These are phyloP conservation scores for Thunnus albacares DNA, from an alignment of 2,797 vertebrate species.

Conservation along the genomic window DNA sequence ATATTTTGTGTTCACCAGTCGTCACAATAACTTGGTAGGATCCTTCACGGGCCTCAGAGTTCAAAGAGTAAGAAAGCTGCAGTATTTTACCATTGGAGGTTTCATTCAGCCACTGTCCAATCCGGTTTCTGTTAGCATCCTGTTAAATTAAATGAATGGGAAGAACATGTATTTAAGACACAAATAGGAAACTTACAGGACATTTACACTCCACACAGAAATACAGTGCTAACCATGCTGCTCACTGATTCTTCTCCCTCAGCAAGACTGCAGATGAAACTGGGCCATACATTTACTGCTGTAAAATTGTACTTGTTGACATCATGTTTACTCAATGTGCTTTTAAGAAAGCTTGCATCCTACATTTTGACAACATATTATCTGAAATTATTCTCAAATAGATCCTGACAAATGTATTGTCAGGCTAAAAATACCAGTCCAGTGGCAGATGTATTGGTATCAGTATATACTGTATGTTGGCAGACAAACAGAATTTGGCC, in stretches of 20 bases:
- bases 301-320: not conserved
- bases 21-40: constrained; percentile 66
- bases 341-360: not conserved
- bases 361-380: not conserved
- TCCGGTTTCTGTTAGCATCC: constrained; percentile 79
- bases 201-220: not conserved
- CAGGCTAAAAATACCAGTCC: not conserved
- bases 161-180: not conserved
- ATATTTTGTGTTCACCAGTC: not conserved
- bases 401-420: not conserved
- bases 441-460: not conserved
- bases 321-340: not conserved
- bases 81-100: constrained; percentile 74
- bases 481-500: not conserved
- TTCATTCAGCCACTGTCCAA: constrained; percentile 84
- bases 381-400: not conserved
- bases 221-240: not conserved
- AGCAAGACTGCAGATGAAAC: not conserved
- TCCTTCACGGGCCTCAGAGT: constrained; percentile 80
- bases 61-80: constrained; percentile 81
- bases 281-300: not conserved
- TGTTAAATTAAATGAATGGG: constrained; percentile 36
- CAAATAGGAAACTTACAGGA: not conserved
- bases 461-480: not conserved
- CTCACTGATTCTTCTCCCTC: not conserved